phyloP scores from a whole-genome alignment of 2,888 invertebrate genomes.

The Phaedon cochleariae region DNA sequence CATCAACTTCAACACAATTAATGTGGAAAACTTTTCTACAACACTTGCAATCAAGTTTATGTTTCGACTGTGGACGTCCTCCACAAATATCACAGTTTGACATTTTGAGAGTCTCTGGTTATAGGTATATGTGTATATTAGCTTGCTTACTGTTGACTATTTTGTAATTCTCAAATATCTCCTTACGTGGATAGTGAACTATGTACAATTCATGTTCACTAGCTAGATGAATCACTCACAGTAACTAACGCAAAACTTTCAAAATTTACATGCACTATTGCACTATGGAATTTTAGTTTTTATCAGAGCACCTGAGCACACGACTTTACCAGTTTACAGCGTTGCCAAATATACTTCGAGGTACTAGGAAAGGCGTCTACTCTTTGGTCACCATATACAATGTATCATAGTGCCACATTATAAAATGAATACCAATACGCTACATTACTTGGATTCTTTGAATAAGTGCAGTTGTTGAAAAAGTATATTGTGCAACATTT shows the following conservation, averaged over 20 bases:
- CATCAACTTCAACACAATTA: background rate
- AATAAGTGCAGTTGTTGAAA: too few relatives aligned
- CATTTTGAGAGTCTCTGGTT: constrained; percentile 2
- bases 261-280: too few relatives aligned
- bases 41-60: background rate
- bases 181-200: background rate
- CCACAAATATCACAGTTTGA: constrained; percentile 4
- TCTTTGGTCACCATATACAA: too few relatives aligned
- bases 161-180: background rate
- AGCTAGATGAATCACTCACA: background rate
- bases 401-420: too few relatives aligned
- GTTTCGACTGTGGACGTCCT: background rate
- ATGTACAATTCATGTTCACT: background rate
- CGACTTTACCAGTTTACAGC: too few relatives aligned
- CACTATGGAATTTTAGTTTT: background rate
- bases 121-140: background rate
- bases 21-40: background rate
- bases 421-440: too few relatives aligned
- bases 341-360: too few relatives aligned
- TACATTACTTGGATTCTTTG: too few relatives aligned
- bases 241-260: background rate
- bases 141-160: background rate
- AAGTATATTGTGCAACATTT: too few relatives aligned
- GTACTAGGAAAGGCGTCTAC: too few relatives aligned
- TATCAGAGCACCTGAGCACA: background rate